phyloP scores from a whole-genome alignment of 2,888 invertebrate species.

The Cyrtodaria siliqua region DNA sequence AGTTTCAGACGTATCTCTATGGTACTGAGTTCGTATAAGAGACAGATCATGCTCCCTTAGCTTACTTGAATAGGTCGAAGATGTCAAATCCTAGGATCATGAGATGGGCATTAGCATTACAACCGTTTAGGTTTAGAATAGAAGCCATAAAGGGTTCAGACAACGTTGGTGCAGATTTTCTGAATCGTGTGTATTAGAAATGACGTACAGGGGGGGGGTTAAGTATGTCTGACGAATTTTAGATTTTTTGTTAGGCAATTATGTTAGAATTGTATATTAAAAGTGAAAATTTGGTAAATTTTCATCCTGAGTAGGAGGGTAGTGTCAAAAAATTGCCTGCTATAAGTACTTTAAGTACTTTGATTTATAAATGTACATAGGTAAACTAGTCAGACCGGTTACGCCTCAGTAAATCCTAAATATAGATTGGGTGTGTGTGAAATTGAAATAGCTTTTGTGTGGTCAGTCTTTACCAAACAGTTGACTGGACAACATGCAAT shows the following conservation, averaged over 20 bases:
- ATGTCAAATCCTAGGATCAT: constrained; percentile 9
- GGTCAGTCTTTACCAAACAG: too few species aligned
- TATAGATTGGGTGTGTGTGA: too few species aligned
- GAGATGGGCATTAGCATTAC: constrained; percentile 14
- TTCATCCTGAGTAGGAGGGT: constrained; percentile 4
- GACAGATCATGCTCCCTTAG: constrained; percentile 14
- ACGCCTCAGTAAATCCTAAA: too few species aligned
- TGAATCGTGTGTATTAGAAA: background rate
- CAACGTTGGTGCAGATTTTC: constrained; percentile 20
- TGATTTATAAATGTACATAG: too few species aligned
- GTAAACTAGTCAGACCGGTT: too few species aligned
- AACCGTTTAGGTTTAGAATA: constrained; percentile 7
- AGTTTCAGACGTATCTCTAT: too few species aligned
- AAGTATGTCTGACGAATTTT: background rate
- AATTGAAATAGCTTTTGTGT: too few species aligned
- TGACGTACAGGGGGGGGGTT: background rate
- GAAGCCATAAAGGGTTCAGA: constrained; percentile 10
- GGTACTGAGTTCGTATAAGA: too few species aligned
- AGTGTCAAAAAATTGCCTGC: constrained; percentile 1
- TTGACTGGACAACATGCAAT: too few species aligned
- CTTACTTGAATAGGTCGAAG: constrained; percentile 15
- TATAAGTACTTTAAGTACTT: too few species aligned
- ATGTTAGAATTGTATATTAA: too few species aligned
- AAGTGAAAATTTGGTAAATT: background rate
- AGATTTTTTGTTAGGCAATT: background rate